Evolutionary conservation across 2,797 vertebrate genomes (phyloP).

Genomic region (Gallirallus australis): DNA sequence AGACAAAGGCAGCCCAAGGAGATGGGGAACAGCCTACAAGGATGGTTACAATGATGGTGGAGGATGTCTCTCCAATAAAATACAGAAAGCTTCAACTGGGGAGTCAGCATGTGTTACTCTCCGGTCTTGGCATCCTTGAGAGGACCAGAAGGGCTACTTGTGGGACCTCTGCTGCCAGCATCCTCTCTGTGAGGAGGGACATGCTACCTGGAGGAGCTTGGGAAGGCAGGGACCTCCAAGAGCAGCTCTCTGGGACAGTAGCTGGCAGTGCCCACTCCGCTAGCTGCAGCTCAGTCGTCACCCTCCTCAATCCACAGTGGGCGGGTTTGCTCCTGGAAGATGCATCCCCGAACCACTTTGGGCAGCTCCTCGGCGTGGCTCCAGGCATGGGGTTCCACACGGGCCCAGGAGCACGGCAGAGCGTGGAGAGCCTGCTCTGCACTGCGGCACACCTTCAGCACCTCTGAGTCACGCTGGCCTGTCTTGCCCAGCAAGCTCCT

Average conservation of each 20-base stretch:
- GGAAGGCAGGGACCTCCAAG: background rate
- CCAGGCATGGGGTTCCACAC: constrained; percentile 71
- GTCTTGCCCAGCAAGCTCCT: constrained; percentile 77
- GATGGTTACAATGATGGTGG: background rate
- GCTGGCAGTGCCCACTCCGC: background rate
- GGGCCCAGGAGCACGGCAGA: constrained; percentile 76
- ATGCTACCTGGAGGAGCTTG: background rate
- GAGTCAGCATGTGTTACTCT: background rate
- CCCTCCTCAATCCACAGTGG: constrained; percentile 77
- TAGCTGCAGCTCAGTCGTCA: background rate
- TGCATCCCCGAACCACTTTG: constrained; percentile 76
- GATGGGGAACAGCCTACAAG: background rate
- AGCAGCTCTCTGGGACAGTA: background rate
- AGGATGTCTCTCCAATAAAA: background rate
- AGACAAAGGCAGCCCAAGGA: background rate
- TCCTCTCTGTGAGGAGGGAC: background rate
- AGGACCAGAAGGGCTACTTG: background rate
- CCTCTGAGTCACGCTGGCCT: constrained; percentile 73
- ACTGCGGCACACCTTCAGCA: constrained; percentile 73
- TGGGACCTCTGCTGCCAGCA: background rate
- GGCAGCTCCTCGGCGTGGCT: constrained; percentile 71
- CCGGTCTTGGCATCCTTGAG: background rate
- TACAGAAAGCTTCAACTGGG: background rate
- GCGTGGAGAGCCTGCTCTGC: constrained; percentile 66
- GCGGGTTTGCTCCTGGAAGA: constrained; percentile 81